Conservation (phyloP, 2,888 invertebrate species). For the Cantharis rufa region DNA sequence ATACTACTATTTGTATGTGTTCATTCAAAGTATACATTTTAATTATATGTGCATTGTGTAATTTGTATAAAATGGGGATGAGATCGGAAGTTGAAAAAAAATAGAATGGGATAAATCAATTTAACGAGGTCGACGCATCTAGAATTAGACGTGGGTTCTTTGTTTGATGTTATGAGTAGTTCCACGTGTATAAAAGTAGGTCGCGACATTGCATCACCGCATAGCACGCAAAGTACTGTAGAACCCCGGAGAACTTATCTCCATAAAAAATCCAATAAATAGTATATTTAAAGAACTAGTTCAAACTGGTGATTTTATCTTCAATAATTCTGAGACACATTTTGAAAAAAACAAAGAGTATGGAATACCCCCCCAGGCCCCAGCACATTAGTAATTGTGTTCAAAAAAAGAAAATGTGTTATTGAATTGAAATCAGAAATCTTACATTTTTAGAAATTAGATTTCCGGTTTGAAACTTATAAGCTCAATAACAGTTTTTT, state of each 20-base stretch:
- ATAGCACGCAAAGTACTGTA: neutral
- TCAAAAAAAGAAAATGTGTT: too few species aligned
- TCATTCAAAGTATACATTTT: neutral
- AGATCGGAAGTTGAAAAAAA: neutral
- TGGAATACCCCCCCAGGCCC: too few species aligned
- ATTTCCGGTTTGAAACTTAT: too few species aligned
- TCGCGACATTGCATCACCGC: conserved; percentile 39
- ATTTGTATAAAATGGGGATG: neutral
- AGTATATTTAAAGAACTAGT: neutral
- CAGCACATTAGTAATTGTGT: too few species aligned
- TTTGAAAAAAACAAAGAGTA: too few species aligned
- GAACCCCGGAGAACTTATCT: neutral
- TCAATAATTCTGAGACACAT: too few species aligned
- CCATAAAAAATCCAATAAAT: neutral
- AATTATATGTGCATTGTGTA: neutral
- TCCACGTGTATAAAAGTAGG: conserved; percentile 43
- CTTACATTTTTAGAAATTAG: too few species aligned
- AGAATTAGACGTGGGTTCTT: conserved; percentile 31
- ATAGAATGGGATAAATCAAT: neutral
- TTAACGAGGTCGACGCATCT: conserved; percentile 38
- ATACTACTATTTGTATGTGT: too few species aligned
- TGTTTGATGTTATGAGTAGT: conserved; percentile 33
- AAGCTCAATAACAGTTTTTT: too few species aligned
- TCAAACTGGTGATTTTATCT: too few species aligned
- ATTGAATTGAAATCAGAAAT: too few species aligned